Base-by-base conservation (phyloP, 2,797 vertebrate genomes). In the Todus mexicanus region DNA sequence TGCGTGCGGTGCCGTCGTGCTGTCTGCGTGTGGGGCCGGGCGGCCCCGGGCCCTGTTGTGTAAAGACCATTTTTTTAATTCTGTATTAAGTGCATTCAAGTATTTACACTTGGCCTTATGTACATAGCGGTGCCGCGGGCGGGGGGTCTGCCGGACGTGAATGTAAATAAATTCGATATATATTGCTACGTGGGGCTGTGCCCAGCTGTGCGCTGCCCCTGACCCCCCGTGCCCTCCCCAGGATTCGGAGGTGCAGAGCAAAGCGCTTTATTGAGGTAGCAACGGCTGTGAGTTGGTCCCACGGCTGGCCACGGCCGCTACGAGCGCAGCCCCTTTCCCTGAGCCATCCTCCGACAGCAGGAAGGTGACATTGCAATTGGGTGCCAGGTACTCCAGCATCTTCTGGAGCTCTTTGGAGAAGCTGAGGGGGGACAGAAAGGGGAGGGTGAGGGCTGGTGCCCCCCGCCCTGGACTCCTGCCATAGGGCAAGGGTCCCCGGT, bases 71-170 rank as follows among this genome's bases (percentile, higher is more conserved):
- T 98, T 98, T 96, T 97, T 98, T 98, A 98, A 98, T 97, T 98
- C 98, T 98, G 98, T 98, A 98, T 98, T 97, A 97, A 98, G 98
- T 98, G 98, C 98, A 96, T 98, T 97, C 95, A 75, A 88, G 98
- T 98, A 98, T 98, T 98, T 98, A 98, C 97, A 98, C 97, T 98
- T 98, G 98, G 98, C 98, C 98, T 98, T 98, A 98, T 98, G 98
- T 98, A 98, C 97, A 97, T 97, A 98, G 97, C 97, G 93, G 97
- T 95, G 94, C 97, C 97, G 96, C 95, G 97, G 95, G 96, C 97
- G 97, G 97, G 98, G 99, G 99, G 99, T 99, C 98, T 99, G 99
- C 98, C 98, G 98, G 98, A 99, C 98, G 98, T 98, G 98, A 98
- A 98, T 99, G 99, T 99, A 99, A 99, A 99, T 99, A 99, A 96